Conservation (phyloP, 2,888 invertebrate species). For the Epinotia ramella region DNA sequence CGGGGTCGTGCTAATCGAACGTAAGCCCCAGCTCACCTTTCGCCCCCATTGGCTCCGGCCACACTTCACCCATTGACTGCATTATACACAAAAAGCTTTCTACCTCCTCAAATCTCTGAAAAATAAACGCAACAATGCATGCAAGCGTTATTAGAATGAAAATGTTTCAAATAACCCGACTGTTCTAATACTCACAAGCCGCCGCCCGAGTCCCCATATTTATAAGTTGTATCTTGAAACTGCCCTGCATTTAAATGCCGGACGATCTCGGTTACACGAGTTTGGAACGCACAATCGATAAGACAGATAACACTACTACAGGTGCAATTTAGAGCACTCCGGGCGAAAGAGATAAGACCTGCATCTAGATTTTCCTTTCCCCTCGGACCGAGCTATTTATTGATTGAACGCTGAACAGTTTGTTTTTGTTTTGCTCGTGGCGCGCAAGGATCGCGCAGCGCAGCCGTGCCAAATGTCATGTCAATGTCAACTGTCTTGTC, state of each 20-base stretch:
- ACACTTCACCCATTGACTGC: constrained; percentile 41
- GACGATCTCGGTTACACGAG: constrained; percentile 62
- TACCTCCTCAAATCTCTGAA: constrained; percentile 73
- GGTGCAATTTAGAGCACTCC: constrained; percentile 55
- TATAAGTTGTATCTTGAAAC: constrained; percentile 89
- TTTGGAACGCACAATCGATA: constrained; percentile 71
- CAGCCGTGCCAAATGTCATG: constrained; percentile 47
- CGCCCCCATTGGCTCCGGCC: constrained; percentile 42
- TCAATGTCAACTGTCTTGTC: constrained; percentile 50
- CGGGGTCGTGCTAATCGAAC: constrained; percentile 41
- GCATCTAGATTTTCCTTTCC: constrained; percentile 77
- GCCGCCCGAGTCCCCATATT: constrained; percentile 97
- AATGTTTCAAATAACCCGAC: constrained; percentile 18
- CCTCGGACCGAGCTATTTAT: constrained; percentile 74
- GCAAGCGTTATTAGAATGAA: constrained; percentile 65
- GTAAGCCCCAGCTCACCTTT: constrained; percentile 45
- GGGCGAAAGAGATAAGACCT: constrained; percentile 82
- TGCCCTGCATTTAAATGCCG: constrained; percentile 86
- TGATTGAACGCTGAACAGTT: constrained; percentile 49
- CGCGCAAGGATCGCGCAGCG: constrained; percentile 52
- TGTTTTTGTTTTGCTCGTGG: constrained; percentile 52
- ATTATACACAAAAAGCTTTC: constrained; percentile 46
- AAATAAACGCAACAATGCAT: constrained; percentile 78
- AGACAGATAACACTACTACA: constrained; percentile 68
- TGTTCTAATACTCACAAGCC: constrained; percentile 90